Percentiles rank a stretch among this genome's conserved stretches.
Conservation (phyloP, 2,797 vertebrate species). For the Pygocentrus nattereri region DNA sequence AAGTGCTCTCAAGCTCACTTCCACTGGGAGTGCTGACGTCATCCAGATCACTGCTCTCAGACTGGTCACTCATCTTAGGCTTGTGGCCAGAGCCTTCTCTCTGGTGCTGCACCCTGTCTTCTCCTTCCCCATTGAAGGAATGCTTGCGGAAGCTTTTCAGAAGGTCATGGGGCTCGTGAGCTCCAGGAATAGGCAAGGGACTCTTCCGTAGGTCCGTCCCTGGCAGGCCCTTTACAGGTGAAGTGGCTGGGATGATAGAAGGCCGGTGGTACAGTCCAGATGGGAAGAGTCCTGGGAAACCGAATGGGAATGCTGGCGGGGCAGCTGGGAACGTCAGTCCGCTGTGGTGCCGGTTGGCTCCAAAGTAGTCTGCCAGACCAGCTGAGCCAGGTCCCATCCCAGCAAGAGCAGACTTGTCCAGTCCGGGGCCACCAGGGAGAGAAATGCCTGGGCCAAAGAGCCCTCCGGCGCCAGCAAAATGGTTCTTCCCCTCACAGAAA, state of each 20-base stretch:
- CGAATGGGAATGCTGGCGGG: constrained; percentile 96
- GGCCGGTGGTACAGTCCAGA: constrained; percentile 98
- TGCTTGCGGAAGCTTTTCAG: constrained; percentile 95
- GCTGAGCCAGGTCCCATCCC: constrained; percentile 92
- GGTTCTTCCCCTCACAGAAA: constrained; percentile 99
- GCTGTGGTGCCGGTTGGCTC: constrained; percentile 92
- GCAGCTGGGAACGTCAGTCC: constrained; percentile 97
- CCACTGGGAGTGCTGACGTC: constrained; percentile 89
- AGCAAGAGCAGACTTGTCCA: constrained; percentile 95
- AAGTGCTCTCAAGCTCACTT: constrained; percentile 96
- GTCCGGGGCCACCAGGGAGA: constrained; percentile 89
- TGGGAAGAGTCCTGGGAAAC: constrained; percentile 97
- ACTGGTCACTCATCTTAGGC: constrained; percentile 96
- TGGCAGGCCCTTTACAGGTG: constrained; percentile 88
- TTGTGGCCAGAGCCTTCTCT: constrained; percentile 87
- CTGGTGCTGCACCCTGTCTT: constrained; percentile 80
- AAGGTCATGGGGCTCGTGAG: constrained; percentile 91
- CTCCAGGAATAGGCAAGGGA: constrained; percentile 87
- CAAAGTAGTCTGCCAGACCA: constrained; percentile 98
- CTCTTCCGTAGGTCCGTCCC: constrained; percentile 83
- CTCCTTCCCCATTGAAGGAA: constrained; percentile 82
- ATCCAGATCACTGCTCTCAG: constrained; percentile 97
- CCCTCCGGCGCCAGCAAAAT: constrained; percentile 95
- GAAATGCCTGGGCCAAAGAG: constrained; percentile 98
- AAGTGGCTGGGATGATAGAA: constrained; percentile 91